These are phyloP conservation scores for Karalla daura DNA, from an alignment of 2,797 vertebrate genomes.

Conservation along the genomic window DNA sequence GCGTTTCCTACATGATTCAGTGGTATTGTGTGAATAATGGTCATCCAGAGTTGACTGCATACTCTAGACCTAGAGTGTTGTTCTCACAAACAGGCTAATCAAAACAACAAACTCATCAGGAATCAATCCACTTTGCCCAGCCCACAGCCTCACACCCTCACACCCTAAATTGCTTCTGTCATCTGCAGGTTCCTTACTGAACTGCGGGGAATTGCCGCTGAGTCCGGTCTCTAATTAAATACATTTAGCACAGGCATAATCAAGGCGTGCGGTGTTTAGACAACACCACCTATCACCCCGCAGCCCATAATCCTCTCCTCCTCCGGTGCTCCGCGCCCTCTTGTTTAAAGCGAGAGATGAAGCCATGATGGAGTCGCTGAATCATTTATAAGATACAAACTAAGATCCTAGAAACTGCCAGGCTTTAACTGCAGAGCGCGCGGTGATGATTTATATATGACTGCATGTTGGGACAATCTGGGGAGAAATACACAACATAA, in stretches of 20 bases:
- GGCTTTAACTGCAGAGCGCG: neutral
- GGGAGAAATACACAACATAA: conserved; percentile 11
- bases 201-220: conserved; percentile 8
- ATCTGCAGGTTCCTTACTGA: conserved; percentile 12
- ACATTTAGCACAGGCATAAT: conserved; percentile 2
- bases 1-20: neutral
- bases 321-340: neutral
- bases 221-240: conserved; percentile 14
- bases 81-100: neutral
- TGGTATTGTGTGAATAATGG: neutral
- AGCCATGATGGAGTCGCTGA: conserved; percentile 23
- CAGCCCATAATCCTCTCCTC: neutral
- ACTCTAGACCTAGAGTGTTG: neutral
- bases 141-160: conserved; percentile 17
- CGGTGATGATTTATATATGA: conserved; percentile 37
- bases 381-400: conserved; percentile 45
- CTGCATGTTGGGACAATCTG: conserved; percentile 1
- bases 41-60: neutral
- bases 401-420: conserved; percentile 23
- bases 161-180: conserved; percentile 31
- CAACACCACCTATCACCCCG: conserved; percentile 2
- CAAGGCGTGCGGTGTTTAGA: conserved; percentile 21
- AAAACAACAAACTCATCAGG: conserved; percentile 21
- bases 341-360: conserved; percentile 23
- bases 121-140: conserved; percentile 2